phyloP scores from a whole-genome alignment of 2,113 vertebrate species.

The Cynoglossus semilaevis region DNA sequence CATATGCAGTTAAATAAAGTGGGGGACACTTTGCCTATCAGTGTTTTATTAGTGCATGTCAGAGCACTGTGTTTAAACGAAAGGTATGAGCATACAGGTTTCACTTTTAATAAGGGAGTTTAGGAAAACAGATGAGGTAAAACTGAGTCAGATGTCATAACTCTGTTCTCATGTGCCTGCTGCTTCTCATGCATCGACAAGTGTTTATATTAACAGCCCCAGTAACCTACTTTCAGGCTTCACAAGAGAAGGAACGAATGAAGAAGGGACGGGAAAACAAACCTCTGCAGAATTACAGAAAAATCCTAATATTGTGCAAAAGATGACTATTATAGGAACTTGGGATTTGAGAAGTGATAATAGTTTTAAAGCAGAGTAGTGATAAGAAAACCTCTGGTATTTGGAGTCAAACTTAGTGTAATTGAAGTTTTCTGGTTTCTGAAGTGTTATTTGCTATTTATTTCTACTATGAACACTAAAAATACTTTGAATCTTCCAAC shows the following conservation, averaged over 20 bases:
- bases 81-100: slow-evolving; percentile 3
- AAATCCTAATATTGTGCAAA: not conserved
- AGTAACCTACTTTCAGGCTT: slow-evolving; percentile 27
- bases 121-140: slow-evolving; percentile 4
- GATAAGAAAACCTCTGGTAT: too few species aligned
- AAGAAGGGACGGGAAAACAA: slow-evolving; percentile 14
- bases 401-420: too few species aligned
- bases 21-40: slow-evolving; percentile 8
- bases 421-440: too few species aligned
- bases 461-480: slow-evolving; percentile 22
- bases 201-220: slow-evolving; percentile 37
- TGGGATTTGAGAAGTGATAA: too few species aligned
- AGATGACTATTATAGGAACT: too few species aligned
- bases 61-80: slow-evolving; percentile 4
- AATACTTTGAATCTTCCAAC: not conserved
- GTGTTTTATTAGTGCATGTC: slow-evolving; percentile 9
- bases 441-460: not conserved
- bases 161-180: not conserved
- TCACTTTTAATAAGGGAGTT: not conserved
- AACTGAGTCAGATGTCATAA: slow-evolving; percentile 33
- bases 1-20: slow-evolving; percentile 4
- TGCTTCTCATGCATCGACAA: slow-evolving; percentile 39
- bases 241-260: slow-evolving; percentile 9
- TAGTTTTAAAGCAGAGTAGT: too few species aligned
- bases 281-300: too few species aligned